A percentile compares a stretch with the other conserved stretches of the same genome.
These are phyloP conservation scores for Batillaria attramentaria DNA, from an alignment of 1,140 invertebrate genomes.

Conservation along the genomic window DNA sequence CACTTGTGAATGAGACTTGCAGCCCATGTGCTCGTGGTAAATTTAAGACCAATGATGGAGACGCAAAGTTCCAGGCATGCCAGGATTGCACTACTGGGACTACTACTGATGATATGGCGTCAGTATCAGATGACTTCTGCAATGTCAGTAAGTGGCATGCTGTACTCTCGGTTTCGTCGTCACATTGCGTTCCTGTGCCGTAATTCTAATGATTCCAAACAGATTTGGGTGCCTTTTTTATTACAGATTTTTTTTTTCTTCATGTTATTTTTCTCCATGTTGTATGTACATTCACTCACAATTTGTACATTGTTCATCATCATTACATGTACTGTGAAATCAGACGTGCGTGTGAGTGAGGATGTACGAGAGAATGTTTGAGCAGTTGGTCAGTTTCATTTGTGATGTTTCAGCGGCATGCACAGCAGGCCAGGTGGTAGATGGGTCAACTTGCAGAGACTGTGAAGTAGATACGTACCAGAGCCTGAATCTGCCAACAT, in stretches of 20 bases:
- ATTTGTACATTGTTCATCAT: too few relatives aligned
- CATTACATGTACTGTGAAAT: too few relatives aligned
- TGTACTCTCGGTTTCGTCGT: too few relatives aligned
- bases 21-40: not conserved
- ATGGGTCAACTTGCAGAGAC: not conserved
- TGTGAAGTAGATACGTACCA: not conserved
- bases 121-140: not conserved
- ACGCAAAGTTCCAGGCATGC: not conserved
- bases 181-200: too few relatives aligned
- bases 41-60: not conserved
- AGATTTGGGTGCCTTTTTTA: too few relatives aligned
- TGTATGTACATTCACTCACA: too few relatives aligned
- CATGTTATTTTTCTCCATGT: not conserved
- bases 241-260: too few relatives aligned
- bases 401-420: not conserved
- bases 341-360: too few relatives aligned
- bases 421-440: not conserved
- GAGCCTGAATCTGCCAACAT: not conserved
- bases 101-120: not conserved
- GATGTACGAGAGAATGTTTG: too few relatives aligned
- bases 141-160: constrained; percentile 1
- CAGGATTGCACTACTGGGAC: not conserved
- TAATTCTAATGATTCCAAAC: too few relatives aligned
- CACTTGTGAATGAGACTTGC: not conserved
- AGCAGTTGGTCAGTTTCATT: too few relatives aligned